Percentiles rank a stretch among this genome's conserved stretches.
Evolutionary conservation across 2,113 vertebrate species (phyloP).

Genomic region (Cariama cristata): DNA sequence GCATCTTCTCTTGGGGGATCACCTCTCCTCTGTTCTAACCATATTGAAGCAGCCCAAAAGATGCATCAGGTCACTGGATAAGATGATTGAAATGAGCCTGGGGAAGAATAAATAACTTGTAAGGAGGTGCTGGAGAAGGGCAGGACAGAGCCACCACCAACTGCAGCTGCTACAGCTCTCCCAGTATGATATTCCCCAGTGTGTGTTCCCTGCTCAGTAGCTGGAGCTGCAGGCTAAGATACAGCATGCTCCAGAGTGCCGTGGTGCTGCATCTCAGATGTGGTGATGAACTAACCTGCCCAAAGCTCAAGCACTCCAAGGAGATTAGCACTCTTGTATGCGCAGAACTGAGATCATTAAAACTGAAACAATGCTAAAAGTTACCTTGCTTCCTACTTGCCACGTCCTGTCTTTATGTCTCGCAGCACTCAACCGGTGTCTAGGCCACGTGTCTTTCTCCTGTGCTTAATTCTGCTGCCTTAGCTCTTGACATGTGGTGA

Average conservation of each 20-base stretch:
- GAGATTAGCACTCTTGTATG: not conserved
- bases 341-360: not conserved
- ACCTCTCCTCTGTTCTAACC: not conserved
- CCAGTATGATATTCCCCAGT: not conserved
- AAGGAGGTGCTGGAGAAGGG: not conserved
- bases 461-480: not conserved
- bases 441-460: not conserved
- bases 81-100: not conserved
- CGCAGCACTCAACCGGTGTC: not conserved
- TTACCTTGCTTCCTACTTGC: not conserved
- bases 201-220: not conserved
- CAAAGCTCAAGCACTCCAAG: not conserved
- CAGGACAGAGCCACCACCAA: not conserved
- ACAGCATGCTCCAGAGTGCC: fast-evolving
- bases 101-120: not conserved
- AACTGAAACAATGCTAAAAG: not conserved
- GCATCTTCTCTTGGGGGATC: not conserved
- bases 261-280: not conserved
- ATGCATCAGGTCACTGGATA: not conserved
- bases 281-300: not conserved
- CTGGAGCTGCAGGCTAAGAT: not conserved
- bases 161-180: not conserved
- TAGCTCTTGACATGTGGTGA: not conserved
- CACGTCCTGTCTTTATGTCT: not conserved
- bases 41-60: not conserved